phyloP scores from a whole-genome alignment of 2,888 invertebrate species.

The Auanema sp. region DNA sequence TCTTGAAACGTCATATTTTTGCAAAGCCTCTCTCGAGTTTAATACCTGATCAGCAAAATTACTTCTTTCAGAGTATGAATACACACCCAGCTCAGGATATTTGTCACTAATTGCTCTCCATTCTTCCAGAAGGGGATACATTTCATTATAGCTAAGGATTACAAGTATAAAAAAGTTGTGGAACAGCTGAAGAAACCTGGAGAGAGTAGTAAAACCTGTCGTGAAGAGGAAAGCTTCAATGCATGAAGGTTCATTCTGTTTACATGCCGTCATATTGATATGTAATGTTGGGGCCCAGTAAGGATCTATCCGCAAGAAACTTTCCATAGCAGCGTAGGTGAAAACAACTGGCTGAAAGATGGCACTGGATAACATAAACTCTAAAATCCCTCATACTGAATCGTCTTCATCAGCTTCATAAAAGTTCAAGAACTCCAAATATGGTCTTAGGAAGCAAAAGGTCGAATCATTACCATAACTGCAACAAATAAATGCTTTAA shows the following conservation, averaged over 20 bases:
- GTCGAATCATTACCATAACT: conserved; percentile 43
- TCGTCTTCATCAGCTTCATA: conserved; percentile 34
- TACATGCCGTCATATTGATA: conserved; percentile 31
- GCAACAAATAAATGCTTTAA: conserved; percentile 5
- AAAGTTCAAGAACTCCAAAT: conserved; percentile 41
- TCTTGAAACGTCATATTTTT: conserved; percentile 22
- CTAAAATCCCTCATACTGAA: too few species aligned
- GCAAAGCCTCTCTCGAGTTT: not conserved
- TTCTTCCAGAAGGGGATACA: conserved; percentile 45
- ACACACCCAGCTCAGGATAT: conserved; percentile 33
- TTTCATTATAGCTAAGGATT: conserved; percentile 37
- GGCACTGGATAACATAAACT: too few species aligned
- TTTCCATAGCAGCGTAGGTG: conserved; percentile 33
- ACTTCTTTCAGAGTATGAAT: conserved; percentile 44
- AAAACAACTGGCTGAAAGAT: conserved; percentile 16
- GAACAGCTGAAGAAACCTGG: conserved; percentile 14
- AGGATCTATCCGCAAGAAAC: conserved; percentile 27
- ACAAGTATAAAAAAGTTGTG: not conserved
- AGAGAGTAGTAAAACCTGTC: conserved; percentile 50
- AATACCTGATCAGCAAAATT: conserved; percentile 49
- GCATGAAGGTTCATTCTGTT: conserved; percentile 36
- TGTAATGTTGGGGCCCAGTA: conserved; percentile 30
- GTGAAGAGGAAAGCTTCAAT: conserved; percentile 44
- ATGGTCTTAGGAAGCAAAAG: conserved; percentile 40
- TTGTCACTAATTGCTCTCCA: conserved; percentile 41